A percentile compares a stretch with the other conserved stretches of the same genome.
Evolutionary conservation across 2,797 vertebrate species (phyloP).

Genomic region (Peromyscus attwateri): DNA sequence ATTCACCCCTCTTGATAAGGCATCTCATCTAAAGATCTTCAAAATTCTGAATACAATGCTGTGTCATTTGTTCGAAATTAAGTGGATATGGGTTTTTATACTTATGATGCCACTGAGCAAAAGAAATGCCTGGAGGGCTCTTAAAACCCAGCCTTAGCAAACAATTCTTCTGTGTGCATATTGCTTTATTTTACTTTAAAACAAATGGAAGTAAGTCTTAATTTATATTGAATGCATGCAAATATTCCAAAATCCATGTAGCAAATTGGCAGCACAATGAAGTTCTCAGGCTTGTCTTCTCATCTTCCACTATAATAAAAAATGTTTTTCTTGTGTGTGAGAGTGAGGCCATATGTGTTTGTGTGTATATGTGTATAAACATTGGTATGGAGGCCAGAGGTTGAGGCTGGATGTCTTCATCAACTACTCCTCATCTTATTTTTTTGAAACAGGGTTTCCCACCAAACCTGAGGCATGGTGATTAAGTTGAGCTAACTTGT

Average conservation of each 20-base stretch:
- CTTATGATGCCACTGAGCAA: not conserved
- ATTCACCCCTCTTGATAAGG: slow-evolving; percentile 16
- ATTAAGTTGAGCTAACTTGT: not conserved
- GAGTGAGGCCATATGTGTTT: not conserved
- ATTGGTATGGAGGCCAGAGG: not conserved
- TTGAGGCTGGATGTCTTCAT: not conserved
- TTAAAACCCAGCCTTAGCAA: not conserved
- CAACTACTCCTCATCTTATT: not conserved
- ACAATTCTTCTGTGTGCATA: not conserved
- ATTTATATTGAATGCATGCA: not conserved
- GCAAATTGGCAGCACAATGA: not conserved
- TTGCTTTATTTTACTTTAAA: not conserved
- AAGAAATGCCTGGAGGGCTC: not conserved
- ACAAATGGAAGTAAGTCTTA: not conserved
- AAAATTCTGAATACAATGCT: not conserved
- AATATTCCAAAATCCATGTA: not conserved
- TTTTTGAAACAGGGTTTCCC: not conserved
- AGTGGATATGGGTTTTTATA: not conserved
- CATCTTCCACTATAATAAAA: not conserved
- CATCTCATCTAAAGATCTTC: not conserved
- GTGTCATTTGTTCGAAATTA: not conserved
- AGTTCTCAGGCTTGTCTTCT: not conserved
- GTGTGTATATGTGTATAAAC: not conserved
- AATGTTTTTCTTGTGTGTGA: not conserved
- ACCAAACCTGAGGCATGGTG: not conserved